A percentile compares a stretch with the other conserved stretches of the same genome.
Conservation (phyloP, 2,888 invertebrate genomes). For the Hoplodrina blanda region DNA sequence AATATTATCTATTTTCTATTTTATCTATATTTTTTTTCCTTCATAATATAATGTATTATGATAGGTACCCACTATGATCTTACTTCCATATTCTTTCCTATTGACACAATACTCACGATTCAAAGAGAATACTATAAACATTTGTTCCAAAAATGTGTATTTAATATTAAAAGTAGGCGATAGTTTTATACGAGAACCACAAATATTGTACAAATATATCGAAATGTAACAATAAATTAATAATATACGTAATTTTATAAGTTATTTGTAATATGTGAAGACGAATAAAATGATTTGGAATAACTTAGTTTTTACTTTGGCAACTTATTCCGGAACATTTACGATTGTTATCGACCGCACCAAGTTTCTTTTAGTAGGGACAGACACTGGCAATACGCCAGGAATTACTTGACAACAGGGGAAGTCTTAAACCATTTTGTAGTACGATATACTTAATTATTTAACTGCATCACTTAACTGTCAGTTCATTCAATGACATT, state of each 20-base stretch:
- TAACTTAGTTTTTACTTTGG: constrained; percentile 46
- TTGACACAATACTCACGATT: constrained; percentile 53
- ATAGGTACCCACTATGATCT: constrained; percentile 18
- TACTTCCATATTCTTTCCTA: constrained; percentile 22
- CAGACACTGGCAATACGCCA: constrained; percentile 32
- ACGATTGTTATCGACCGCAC: constrained; percentile 28
- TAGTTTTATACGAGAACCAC: constrained; percentile 61
- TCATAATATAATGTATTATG: background rate
- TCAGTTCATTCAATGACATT: background rate
- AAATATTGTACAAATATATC: constrained; percentile 65
- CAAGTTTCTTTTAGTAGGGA: background rate
- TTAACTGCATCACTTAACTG: background rate
- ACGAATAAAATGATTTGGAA: constrained; percentile 84
- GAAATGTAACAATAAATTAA: constrained; percentile 68
- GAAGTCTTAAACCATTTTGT: constrained; percentile 9
- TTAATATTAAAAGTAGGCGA: constrained; percentile 33
- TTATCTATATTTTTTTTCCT: background rate
- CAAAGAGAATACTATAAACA: constrained; percentile 49
- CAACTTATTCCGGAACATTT: background rate
- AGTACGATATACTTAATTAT: constrained; percentile 14
- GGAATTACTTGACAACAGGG: constrained; percentile 21
- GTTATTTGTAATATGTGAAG: constrained; percentile 83
- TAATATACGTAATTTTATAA: constrained; percentile 80
- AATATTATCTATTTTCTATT: too few species aligned
- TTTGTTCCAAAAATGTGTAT: constrained; percentile 59